These are phyloP conservation scores for Centropus bengalensis DNA, from an alignment of 2,113 vertebrate species.

Conservation along the genomic window DNA sequence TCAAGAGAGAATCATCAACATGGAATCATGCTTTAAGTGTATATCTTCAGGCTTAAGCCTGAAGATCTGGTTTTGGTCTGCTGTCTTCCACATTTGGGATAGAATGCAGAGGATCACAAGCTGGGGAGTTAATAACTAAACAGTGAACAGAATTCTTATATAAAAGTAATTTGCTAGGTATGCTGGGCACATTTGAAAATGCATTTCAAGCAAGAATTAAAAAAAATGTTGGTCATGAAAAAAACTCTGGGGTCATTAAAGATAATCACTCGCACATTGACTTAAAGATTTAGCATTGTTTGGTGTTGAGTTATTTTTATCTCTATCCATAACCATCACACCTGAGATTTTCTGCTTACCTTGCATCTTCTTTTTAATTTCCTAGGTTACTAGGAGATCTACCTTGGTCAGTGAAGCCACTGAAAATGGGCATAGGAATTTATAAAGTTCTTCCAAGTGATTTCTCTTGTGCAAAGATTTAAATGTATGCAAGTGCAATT, in stretches of 20 bases:
- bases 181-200: not conserved
- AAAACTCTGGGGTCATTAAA: not conserved
- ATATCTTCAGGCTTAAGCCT: too few relatives aligned
- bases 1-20: not conserved
- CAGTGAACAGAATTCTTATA: not conserved
- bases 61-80: not conserved
- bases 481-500: accelerated
- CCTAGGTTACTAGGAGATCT: not conserved
- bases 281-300: not conserved
- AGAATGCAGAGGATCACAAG: not conserved
- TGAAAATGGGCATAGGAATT: not conserved
- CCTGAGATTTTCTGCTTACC: not conserved
- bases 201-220: not conserved
- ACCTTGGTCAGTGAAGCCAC: not conserved
- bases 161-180: not conserved
- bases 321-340: not conserved
- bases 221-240: not conserved
- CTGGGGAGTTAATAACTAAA: not conserved
- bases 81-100: not conserved
- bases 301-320: not conserved
- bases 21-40: not conserved
- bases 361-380: not conserved
- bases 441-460: not conserved
- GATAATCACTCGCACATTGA: not conserved
- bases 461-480: not conserved